Percentiles rank a stretch among this genome's conserved stretches.
Conservation (phyloP, 2,888 invertebrate species). For the Operophtera brumata region DNA sequence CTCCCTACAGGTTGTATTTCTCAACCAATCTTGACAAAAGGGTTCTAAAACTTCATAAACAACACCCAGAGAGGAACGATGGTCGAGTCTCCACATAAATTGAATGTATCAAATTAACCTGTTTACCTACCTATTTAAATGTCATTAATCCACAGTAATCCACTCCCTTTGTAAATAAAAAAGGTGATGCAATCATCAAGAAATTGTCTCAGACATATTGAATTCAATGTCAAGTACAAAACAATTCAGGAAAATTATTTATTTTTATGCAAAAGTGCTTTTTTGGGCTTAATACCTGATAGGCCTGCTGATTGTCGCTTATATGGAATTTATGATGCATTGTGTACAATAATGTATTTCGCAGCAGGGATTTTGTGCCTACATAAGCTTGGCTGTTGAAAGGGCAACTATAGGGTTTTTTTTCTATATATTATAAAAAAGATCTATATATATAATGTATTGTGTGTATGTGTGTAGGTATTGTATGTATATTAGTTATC, state of each 20-base stretch:
- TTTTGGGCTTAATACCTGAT: constrained; percentile 13
- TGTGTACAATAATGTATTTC: constrained; percentile 1
- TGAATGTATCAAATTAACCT: no score
- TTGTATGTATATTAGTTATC: no score
- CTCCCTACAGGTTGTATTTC: no score
- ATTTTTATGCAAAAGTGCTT: constrained; percentile 22
- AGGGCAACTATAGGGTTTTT: not conserved
- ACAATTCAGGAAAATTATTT: constrained; percentile 33
- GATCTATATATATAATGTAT: no score
- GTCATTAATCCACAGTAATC: not conserved
- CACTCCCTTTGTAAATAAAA: constrained; percentile 13
- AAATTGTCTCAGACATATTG: constrained; percentile 51
- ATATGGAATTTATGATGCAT: constrained; percentile 18
- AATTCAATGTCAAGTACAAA: constrained; percentile 43
- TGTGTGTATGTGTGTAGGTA: no score
- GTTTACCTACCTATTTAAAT: not conserved
- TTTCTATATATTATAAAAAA: no score
- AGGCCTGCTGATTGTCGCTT: constrained; percentile 7
- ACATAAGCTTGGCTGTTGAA: not conserved
- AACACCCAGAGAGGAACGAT: no score
- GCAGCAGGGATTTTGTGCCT: no score
- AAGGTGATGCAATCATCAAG: constrained; percentile 58
- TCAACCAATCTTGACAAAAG: no score
- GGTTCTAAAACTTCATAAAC: no score
- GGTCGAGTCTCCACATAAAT: no score